Base-by-base conservation (phyloP, 2,888 invertebrate species). In the Mimas tiliae region DNA sequence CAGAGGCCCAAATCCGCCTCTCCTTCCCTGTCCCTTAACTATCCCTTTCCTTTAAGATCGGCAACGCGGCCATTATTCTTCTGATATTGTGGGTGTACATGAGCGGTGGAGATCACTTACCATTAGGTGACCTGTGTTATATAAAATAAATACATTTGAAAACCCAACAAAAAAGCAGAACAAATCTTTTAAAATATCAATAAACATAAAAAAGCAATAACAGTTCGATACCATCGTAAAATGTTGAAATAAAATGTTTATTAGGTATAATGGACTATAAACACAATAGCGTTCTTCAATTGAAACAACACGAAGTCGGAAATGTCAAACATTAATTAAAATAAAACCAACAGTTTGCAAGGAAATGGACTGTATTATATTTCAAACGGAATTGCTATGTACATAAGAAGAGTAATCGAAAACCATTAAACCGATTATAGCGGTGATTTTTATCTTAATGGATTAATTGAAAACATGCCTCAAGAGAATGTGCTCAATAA, bases 361-460 rank as follows among this genome's bases (percentile, higher is more conserved):
- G 16, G 19, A 38, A 42, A 21, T 16, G 6, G 9, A 64, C n/a
- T 16, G 33, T 12, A 53, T n/a, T 12, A 11, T 21, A 6, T 45
- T 45, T 53, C 21, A 45, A 70, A 68, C 62, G 66, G 65, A 65
- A 64, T 42, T 33, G 55, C 70, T 73, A 75, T 79, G 75, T 78
- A 65, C 19, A 19, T 78, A 79, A 78, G 79, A 78, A 70, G 77
- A 69, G 74, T 78, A 82, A 82, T 79, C 77, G 74, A 81, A 81
- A 78, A 80, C 75, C 75, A 81, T 82, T 83, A 83, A 77, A 71
- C 72, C 64, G 69, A 75, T 77, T 77, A 74, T 77, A 77, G 75
- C 77, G 74, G 70, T 71, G 87, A 87, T 87, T 77, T 76, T 81
- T 79, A 88, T 89, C 87, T 88, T 81, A 88, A 86, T 86, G 80